Evolutionary conservation across 2,113 vertebrate species (phyloP).

Genomic region (Rattus norvegicus): DNA sequence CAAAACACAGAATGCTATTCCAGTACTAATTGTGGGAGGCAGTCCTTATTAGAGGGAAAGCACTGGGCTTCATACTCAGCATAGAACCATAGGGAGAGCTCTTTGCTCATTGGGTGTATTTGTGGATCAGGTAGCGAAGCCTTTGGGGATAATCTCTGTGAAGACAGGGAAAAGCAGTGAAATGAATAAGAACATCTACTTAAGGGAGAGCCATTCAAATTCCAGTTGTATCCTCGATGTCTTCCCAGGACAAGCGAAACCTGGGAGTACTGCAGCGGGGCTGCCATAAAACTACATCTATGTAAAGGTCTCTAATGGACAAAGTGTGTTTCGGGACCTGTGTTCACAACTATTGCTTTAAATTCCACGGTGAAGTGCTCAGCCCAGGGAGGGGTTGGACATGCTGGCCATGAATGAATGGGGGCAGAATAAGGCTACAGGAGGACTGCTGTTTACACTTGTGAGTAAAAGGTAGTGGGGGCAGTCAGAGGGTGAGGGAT

Average conservation of each 20-base stretch:
- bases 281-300: background rate
- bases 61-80: background rate
- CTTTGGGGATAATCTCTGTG: background rate
- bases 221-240: background rate
- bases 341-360: background rate
- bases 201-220: background rate
- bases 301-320: background rate
- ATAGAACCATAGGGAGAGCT: background rate
- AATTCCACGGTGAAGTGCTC: background rate
- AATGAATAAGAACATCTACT: background rate
- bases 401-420: background rate
- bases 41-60: background rate
- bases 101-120: background rate
- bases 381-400: background rate
- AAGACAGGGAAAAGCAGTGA: conserved; percentile 19
- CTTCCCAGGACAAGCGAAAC: background rate
- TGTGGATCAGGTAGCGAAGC: background rate
- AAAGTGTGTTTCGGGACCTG: background rate
- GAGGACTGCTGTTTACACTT: background rate
- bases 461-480: background rate
- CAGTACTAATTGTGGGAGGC: background rate
- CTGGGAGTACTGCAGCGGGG: background rate
- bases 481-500: too few species aligned
- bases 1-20: background rate
- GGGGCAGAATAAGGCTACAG: background rate